Evolutionary conservation across 2,888 invertebrate species (phyloP).

Genomic region (Beris chalybata): DNA sequence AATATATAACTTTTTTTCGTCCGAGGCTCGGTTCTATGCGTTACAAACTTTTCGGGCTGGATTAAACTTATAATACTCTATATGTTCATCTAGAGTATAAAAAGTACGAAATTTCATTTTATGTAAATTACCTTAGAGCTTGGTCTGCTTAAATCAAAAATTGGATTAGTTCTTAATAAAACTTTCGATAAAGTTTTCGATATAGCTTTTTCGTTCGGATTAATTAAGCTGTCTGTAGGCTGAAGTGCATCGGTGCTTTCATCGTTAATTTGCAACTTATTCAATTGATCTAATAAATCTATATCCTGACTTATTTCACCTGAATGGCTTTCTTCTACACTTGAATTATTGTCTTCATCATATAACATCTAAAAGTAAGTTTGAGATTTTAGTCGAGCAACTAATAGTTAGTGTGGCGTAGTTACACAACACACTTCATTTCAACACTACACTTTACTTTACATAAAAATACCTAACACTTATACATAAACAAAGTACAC

Average conservation of each 20-base stretch:
- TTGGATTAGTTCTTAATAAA: conserved; percentile 69
- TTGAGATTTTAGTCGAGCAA: conserved; percentile 28
- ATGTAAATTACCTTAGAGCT: conserved; percentile 61
- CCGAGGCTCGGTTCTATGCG: too few relatives aligned
- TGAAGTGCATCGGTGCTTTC: conserved; percentile 10
- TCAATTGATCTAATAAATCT: conserved; percentile 67
- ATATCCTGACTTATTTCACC: conserved; percentile 57
- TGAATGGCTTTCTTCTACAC: conserved; percentile 51
- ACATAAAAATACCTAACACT: too few relatives aligned
- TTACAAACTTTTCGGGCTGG: too few relatives aligned
- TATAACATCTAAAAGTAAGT: conserved; percentile 58
- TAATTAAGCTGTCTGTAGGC: conserved; percentile 42
- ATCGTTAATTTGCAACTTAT: conserved; percentile 62
- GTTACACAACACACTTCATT: too few relatives aligned
- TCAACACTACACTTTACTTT: too few relatives aligned
- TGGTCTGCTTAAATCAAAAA: conserved; percentile 63
- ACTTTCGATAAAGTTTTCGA: conserved; percentile 65
- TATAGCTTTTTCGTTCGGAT: conserved; percentile 56
- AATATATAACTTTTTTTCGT: too few relatives aligned
- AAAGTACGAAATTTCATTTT: conserved; percentile 15
- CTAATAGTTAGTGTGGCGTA: too few relatives aligned
- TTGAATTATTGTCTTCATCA: conserved; percentile 50
- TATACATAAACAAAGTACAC: too few relatives aligned
- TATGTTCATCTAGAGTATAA: too few relatives aligned
- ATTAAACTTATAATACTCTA: too few relatives aligned